Percentiles rank a stretch among this genome's conserved stretches.
Evolutionary conservation across 2,797 vertebrate genomes (phyloP).

Genomic region (Zalophus californianus): DNA sequence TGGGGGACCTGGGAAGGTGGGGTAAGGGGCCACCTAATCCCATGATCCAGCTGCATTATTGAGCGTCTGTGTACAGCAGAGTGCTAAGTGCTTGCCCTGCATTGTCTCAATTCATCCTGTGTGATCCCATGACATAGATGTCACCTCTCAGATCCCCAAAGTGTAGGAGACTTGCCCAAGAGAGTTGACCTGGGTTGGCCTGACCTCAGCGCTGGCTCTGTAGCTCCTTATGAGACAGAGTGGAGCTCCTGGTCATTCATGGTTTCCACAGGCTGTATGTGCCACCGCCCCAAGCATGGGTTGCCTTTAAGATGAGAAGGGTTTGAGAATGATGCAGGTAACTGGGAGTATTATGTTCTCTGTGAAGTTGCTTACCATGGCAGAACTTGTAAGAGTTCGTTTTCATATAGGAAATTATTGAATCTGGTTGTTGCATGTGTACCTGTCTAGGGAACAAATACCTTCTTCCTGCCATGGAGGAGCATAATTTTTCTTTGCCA

Average conservation of each 20-base stretch:
- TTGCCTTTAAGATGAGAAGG: not conserved
- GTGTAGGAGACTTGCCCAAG: accelerated
- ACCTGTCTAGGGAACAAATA: not conserved
- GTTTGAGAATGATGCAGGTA: accelerated
- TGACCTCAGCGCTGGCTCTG: accelerated
- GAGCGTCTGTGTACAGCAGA: not conserved
- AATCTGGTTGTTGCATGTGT: not conserved
- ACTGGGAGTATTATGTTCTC: accelerated
- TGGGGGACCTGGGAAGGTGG: not conserved
- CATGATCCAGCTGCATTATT: accelerated
- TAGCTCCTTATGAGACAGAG: accelerated
- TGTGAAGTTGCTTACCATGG: not conserved
- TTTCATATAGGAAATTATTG: not conserved
- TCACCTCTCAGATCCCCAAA: not conserved
- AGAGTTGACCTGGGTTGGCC: not conserved
- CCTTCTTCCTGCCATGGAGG: accelerated
- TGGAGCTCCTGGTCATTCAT: accelerated
- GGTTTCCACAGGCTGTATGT: accelerated
- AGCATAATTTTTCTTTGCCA: not conserved
- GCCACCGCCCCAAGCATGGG: accelerated
- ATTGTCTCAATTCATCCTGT: accelerated
- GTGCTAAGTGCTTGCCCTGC: not conserved
- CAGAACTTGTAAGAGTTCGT: not conserved
- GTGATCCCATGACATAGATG: accelerated
- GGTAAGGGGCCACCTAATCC: not conserved